Conservation (phyloP, 2,113 vertebrate species). For the Toxostoma redivivum region DNA sequence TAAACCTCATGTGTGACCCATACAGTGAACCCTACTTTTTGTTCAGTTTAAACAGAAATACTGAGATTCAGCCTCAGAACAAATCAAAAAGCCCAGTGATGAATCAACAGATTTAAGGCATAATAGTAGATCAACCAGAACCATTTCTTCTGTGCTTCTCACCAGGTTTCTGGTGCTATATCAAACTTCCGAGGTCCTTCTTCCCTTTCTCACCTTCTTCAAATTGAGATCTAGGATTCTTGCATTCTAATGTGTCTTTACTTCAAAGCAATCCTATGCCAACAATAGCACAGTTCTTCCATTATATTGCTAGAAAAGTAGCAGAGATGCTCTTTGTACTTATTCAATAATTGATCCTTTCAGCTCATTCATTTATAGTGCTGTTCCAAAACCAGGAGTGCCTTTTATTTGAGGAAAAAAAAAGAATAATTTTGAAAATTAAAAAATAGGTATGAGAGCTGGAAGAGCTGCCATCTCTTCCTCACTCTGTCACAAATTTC, state of each 20-base stretch:
- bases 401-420: background rate
- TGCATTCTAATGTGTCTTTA: background rate
- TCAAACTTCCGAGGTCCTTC: background rate
- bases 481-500: slow-evolving; percentile 5
- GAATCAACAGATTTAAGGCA: background rate
- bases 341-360: background rate
- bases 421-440: background rate
- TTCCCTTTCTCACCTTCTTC: background rate
- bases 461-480: background rate
- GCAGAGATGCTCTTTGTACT: background rate
- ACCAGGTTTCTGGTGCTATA: background rate
- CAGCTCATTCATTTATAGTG: background rate
- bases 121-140: background rate
- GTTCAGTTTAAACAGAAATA: background rate
- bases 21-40: background rate
- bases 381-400: background rate
- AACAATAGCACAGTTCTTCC: background rate
- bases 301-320: background rate
- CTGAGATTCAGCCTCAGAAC: background rate
- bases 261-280: background rate
- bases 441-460: background rate
- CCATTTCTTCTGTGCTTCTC: background rate
- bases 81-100: background rate
- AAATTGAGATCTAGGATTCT: background rate
- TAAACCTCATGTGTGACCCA: background rate